Base-by-base conservation (phyloP, 2,888 invertebrate species). In the Priocnemis perturbator region DNA sequence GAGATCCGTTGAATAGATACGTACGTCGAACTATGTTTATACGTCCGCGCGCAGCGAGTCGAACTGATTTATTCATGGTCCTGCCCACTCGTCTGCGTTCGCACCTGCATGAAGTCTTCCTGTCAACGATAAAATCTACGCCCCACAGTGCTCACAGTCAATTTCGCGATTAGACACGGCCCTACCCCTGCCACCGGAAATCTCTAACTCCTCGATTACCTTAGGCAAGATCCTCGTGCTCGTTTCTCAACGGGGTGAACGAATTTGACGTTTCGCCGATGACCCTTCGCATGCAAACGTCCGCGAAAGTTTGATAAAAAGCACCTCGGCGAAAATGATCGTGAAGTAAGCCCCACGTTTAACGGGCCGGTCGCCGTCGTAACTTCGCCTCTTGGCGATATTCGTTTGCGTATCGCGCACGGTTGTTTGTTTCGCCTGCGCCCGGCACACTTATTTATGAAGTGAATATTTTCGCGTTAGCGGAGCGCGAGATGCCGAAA, bases 41-140 rank as follows among this genome's bases (percentile, higher is more conserved):
- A 37, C 37, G 7, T 37, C 37, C 37, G 48, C 45, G 60, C 60
- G 60, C 60, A 65, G 26, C 69, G 67, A 69, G 59, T 73, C 66
- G 71, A 79, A 76, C 71, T 79, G 81, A 83, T 83, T 81, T 83
- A 83, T 83, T 83, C 83, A 81, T 79, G 77, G 72, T 57, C 53
- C 77, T 67, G 76, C 82, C 81, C 79, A 82, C 79, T 79, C 79
- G 74, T 63, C 67, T 72, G 68, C 77, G 75, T 84, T 86, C 80
- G 81, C 85, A 85, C 83, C 84, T 85, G 85, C 81, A 64, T 67
- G 75, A 79, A 63, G 75, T 77, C 78, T 81, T 75, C 71, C 72
- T 73, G 81, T 78, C 81, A 81, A 67, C 74, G 84, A 85, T 85
- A 78, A 65, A 65, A 81, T 81, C 78, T 80, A 71, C 75, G 70